Evolutionary conservation across 2,888 invertebrate genomes (phyloP), one percentile per base, ranked within the genome.

Genomic region (Stegophylla sp.): DNA sequence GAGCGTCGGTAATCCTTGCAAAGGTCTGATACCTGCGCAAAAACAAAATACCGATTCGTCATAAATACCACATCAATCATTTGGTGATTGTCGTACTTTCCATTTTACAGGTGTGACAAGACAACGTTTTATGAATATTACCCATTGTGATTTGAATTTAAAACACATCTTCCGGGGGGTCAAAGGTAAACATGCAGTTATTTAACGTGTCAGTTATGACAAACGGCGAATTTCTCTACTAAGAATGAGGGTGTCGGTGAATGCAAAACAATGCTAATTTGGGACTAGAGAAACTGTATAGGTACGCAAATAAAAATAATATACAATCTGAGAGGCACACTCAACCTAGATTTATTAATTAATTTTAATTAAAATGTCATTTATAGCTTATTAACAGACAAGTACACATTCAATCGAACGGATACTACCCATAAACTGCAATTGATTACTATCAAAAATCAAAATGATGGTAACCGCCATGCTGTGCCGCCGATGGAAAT

Each of bases 1-100:
- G 88, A 88, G 56, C 88, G 87, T 82, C 88, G 88, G 84, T 90
- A 90, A 67, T 87, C 87, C 82, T 89, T 79, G 71, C 79, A 79
- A 79, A 79, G 71, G 61, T 79, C 79, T 13, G 79, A 79, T 17
- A 79, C 79, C 79, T 79, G 79, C 15, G 23, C 26, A 56, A n/a
- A 74, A 74, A 74, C 10, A 77, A 67, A 77, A 67, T 67, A 77
- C 41, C 20, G 15, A 51, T 67, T 53, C 53, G 59, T 77, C 69
- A 61, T 71, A 23, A 63, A 61, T 15, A 51, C 23, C 9, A 61
- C 71, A 79, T 79, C 61, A 71, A 79, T 79, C 79, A 63, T 61
- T 23, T 41, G 28, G 15, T 28, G 45, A 64, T n/a, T 20, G 67
- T 48, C 59, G 23, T 51, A 79, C 79, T 79, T 79, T 79, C 79